Evolutionary conservation across 2,797 vertebrate genomes (phyloP).

Genomic region (Myotis daubentonii): DNA sequence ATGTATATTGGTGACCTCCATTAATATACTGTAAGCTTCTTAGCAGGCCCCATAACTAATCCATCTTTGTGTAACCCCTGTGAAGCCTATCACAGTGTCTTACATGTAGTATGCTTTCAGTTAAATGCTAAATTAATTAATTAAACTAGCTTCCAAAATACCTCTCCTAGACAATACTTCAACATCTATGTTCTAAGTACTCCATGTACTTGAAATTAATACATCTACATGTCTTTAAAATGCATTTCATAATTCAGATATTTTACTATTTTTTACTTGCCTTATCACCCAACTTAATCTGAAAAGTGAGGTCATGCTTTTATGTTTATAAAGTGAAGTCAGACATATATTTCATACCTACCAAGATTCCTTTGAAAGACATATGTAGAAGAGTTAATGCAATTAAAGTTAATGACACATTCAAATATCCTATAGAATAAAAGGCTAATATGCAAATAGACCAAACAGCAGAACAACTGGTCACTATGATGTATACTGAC

Average conservation of each 20-base stretch:
- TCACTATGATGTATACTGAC: no score
- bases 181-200: neutral
- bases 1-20: neutral
- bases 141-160: constrained; percentile 10
- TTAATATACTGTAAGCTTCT: neutral
- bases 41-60: neutral
- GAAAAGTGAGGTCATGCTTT: constrained; percentile 37
- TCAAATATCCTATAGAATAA: neutral
- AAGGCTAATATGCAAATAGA: no score
- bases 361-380: constrained; percentile 29
- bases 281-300: constrained; percentile 25
- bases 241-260: constrained; percentile 25
- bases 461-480: no score
- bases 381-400: neutral
- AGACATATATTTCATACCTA: constrained; percentile 29
- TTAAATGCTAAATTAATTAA: constrained; percentile 35
- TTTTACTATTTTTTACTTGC: constrained; percentile 58
- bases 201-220: constrained; percentile 33
- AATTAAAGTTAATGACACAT: constrained; percentile 19
- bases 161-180: neutral
- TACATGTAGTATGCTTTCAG: constrained; percentile 33
- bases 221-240: neutral
- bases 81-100: neutral
- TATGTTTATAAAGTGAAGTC: constrained; percentile 14
- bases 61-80: neutral